Conservation (phyloP, 2,113 vertebrate genomes). For the Oceanodroma tethys region DNA sequence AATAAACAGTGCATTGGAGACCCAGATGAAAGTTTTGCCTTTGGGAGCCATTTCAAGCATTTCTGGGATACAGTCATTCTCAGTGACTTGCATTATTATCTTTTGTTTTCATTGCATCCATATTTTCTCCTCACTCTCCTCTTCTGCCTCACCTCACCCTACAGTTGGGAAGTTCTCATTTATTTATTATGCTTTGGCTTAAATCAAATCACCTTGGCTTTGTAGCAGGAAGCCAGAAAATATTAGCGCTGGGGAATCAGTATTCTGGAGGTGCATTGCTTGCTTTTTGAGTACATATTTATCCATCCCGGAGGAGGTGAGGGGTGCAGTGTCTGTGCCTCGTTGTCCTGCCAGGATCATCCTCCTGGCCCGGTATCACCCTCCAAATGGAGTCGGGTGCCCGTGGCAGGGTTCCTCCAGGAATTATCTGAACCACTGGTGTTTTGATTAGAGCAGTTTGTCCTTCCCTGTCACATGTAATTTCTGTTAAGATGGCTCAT, state of each 20-base stretch:
- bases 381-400: neutral
- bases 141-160: neutral
- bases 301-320: neutral
- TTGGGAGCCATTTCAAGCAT: neutral
- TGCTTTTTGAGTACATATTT: neutral
- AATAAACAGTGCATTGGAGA: neutral
- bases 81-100: neutral
- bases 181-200: neutral
- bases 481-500: slow-evolving; percentile 55
- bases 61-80: neutral
- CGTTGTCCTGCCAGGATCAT: neutral
- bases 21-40: neutral
- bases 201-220: neutral
- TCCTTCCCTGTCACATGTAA: slow-evolving; percentile 69
- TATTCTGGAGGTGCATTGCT: neutral
- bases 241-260: neutral
- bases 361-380: neutral
- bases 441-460: slow-evolving; percentile 54
- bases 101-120: neutral
- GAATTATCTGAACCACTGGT: slow-evolving; percentile 5
- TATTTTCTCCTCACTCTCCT: neutral
- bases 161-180: neutral
- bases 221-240: neutral
- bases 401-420: neutral
- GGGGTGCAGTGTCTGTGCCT: neutral